Conservation (phyloP, 2,888 invertebrate genomes). For the Tuberolachnus salignus region DNA sequence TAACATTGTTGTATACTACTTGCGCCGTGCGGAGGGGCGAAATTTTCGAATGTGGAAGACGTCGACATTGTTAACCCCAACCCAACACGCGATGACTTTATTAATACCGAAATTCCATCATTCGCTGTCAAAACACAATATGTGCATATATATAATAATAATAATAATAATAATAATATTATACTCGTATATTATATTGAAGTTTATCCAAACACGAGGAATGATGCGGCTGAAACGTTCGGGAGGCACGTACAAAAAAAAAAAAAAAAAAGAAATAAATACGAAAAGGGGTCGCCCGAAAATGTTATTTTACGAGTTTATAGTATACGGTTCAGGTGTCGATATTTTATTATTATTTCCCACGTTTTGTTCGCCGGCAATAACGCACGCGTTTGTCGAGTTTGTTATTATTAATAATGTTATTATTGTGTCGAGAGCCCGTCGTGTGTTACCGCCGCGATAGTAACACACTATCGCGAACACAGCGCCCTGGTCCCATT, state of each 20-base stretch:
- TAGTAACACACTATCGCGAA: too few relatives aligned
- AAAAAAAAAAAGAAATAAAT: neutral
- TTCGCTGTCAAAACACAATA: slow-evolving; percentile 47
- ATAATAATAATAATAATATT: too few relatives aligned
- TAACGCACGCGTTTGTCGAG: too few relatives aligned
- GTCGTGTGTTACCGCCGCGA: too few relatives aligned
- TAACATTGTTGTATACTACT: too few relatives aligned
- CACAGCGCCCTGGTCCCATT: too few relatives aligned
- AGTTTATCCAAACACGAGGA: slow-evolving; percentile 8
- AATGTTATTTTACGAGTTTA: neutral
- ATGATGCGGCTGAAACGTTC: slow-evolving; percentile 28
- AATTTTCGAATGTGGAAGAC: slow-evolving; percentile 5
- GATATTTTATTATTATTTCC: slow-evolving; percentile 30
- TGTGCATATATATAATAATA: neutral
- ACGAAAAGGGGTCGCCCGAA: slow-evolving; percentile 22
- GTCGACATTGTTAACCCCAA: slow-evolving; percentile 25
- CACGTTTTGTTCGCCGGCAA: slow-evolving; percentile 19
- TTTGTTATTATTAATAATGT: neutral
- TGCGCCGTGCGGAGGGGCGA: neutral
- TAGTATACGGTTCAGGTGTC: slow-evolving; percentile 46
- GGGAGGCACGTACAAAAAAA: neutral
- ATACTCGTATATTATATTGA: neutral
- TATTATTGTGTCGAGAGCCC: too few relatives aligned
- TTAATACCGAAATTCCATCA: slow-evolving; percentile 51
- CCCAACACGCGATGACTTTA: slow-evolving; percentile 23